These are phyloP conservation scores for Tenebrio molitor DNA, from an alignment of 1,140 invertebrate genomes.

Conservation along the genomic window DNA sequence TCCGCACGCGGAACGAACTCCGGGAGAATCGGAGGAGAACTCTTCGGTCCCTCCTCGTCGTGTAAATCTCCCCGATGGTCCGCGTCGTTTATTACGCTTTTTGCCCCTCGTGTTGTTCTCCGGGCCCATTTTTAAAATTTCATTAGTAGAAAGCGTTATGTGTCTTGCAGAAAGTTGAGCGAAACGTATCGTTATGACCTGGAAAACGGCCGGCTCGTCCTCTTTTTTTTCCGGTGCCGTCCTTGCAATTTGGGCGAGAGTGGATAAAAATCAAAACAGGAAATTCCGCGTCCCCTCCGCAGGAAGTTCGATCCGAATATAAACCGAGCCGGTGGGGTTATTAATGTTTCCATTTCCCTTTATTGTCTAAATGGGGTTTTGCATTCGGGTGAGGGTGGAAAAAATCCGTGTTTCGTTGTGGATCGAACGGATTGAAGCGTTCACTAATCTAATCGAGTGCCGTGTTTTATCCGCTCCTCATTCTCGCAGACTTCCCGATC, in stretches of 20 bases:
- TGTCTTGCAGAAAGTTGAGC: slow-evolving; percentile 35
- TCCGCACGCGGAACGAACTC: too few relatives aligned
- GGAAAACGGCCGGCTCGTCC: slow-evolving; percentile 5
- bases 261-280: slow-evolving; percentile 25
- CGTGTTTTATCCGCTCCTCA: slow-evolving; percentile 5
- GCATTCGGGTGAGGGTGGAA: slow-evolving; percentile 4
- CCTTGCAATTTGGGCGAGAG: too few relatives aligned
- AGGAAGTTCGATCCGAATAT: slow-evolving; percentile 20
- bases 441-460: slow-evolving; percentile 3
- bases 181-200: slow-evolving; percentile 39
- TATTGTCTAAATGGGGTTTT: slow-evolving; percentile 8
- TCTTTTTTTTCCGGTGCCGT: neutral
- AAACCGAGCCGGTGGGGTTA: slow-evolving; percentile 21
- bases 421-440: slow-evolving; percentile 12
- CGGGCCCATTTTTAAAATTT: slow-evolving; percentile 34
- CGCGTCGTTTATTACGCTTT: slow-evolving; percentile 6
- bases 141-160: slow-evolving; percentile 37
- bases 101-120: slow-evolving; percentile 11
- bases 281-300: slow-evolving; percentile 13
- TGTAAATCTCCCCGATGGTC: slow-evolving; percentile 1
- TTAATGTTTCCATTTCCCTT: slow-evolving; percentile 23
- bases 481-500: neutral
- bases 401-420: slow-evolving; percentile 16
- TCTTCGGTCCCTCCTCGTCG: neutral
- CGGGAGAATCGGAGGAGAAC: too few relatives aligned